These are phyloP conservation scores for Lasius fuliginosus DNA, from an alignment of 2,888 invertebrate species.

Conservation along the genomic window DNA sequence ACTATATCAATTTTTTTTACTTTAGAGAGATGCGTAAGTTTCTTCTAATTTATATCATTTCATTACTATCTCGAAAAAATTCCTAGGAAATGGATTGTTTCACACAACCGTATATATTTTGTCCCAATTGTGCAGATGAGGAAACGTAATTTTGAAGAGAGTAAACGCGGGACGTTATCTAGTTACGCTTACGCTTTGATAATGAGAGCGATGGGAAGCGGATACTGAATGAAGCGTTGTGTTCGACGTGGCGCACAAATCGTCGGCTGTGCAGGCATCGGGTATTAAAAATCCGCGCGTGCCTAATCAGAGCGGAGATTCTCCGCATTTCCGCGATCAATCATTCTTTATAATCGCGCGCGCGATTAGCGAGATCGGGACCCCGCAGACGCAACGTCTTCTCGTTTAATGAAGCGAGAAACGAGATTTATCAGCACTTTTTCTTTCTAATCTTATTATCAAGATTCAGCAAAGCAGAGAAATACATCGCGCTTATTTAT, in stretches of 20 bases:
- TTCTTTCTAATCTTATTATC: neutral
- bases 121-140: neutral
- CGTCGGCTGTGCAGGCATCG: conserved; percentile 5
- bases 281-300: conserved; percentile 15
- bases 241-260: conserved; percentile 48
- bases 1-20: neutral
- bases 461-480: neutral
- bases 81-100: neutral
- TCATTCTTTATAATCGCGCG: neutral
- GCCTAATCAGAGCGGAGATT: conserved; percentile 30
- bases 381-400: neutral
- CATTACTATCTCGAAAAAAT: neutral
- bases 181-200: conserved; percentile 42
- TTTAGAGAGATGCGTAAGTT: neutral
- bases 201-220: conserved; percentile 43
- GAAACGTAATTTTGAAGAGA: conserved; percentile 29
- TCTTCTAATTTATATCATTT: neutral
- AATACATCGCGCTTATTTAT: neutral
- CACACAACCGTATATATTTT: neutral
- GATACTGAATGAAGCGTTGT: conserved; percentile 67
- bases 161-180: conserved; percentile 50
- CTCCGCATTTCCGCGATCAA: conserved; percentile 30
- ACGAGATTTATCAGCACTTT: neutral
- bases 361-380: conserved; percentile 16
- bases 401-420: neutral